Base-by-base conservation (phyloP, 2,888 invertebrate species). In the Sphecodes monilicornis region DNA sequence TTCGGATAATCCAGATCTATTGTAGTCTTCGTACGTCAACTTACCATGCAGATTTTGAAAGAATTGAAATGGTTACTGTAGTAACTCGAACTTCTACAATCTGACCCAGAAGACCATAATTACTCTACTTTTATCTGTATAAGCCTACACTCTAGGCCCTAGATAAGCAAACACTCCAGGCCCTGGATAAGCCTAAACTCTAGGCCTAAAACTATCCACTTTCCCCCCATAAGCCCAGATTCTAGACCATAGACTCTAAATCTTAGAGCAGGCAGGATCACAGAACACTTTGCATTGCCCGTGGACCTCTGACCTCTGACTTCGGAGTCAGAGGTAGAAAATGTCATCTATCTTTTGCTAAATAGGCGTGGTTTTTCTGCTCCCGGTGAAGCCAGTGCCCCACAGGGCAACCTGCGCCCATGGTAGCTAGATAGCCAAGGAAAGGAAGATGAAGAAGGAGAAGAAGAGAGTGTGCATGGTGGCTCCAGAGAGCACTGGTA, bases 381-480 rank as follows among this genome's bases (percentile, higher is more conserved):
- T 60, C 60, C 60, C 26, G 60, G 16, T 16, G 60, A n/a, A 60
- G 60, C 29, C 29, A 2, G 16, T 60, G 29, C 60, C 60, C 29
- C 60, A 16, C 16, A 6, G 60, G 60, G 29, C 60, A 29, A 60
- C 29, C 60, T 60, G 60, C 29, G 16, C 60, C 29, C 60, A 60
- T 60, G 60, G 29, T 16, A 60, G 16, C 60, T 60, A 26, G 60
- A 60, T 60, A 29, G 29, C 16, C 32, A 66, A n/a, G 41, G 54
- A 57, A 36, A 36, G 46, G 73, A 32, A 41, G 11, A 41, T 64
- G 43, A 68, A 72, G 70, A 70, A 39, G 43, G 46, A 46, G 41
- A 41, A 66, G 41, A 64, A 69, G 50, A 78, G 46, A 57, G 76
- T 29, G 64, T 41, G 10, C 50, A 54, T 26, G 50, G 80, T 70